phyloP scores from a whole-genome alignment of 2,797 vertebrate species.

The Coracias cyanogaster region DNA sequence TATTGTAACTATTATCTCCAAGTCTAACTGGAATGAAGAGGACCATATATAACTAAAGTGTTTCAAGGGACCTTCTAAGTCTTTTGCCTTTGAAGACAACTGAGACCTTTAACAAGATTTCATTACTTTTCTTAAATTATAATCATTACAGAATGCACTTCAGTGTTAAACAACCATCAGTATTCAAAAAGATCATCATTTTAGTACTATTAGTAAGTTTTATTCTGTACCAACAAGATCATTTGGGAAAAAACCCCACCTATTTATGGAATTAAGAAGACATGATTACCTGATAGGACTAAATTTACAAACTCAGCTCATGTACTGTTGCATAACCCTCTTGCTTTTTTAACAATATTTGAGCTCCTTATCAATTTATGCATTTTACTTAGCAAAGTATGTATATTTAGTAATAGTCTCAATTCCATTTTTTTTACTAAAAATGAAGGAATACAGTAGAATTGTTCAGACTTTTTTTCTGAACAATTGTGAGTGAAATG shows the following conservation, averaged over 20 bases:
- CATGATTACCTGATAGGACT: background rate
- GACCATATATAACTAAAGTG: background rate
- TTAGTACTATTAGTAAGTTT: slow-evolving; percentile 18
- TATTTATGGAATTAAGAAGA: background rate
- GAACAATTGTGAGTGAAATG: background rate
- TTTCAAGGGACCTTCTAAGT: background rate
- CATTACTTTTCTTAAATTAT: background rate
- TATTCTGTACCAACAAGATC: background rate
- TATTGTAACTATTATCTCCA: background rate
- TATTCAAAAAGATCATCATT: background rate
- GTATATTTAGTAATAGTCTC: background rate
- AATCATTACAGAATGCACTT: background rate
- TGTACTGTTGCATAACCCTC: background rate
- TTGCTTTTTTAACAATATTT: background rate
- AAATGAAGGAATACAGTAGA: background rate
- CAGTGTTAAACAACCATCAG: background rate
- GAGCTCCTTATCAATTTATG: background rate
- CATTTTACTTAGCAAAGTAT: background rate
- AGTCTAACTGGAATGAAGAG: background rate
- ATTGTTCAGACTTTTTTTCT: background rate
- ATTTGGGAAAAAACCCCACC: background rate
- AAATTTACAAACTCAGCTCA: background rate
- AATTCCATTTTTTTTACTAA: background rate
- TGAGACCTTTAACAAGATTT: slow-evolving; percentile 4
- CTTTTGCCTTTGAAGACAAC: background rate